These are phyloP conservation scores for Urocolius indicus DNA, from an alignment of 2,113 vertebrate species.

Conservation along the genomic window DNA sequence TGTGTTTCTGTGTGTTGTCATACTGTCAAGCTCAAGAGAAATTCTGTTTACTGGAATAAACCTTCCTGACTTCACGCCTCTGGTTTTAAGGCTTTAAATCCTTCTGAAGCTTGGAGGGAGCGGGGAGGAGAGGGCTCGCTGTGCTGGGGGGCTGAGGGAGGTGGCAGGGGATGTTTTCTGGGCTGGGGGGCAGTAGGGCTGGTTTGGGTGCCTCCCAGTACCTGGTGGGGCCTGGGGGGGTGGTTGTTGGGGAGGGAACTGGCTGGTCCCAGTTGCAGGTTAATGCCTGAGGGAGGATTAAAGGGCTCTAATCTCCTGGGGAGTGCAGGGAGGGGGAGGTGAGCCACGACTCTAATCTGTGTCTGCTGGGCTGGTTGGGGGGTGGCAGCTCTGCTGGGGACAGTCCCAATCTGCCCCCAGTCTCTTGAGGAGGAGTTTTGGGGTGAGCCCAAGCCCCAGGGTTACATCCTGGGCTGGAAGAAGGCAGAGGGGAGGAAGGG, in stretches of 20 bases:
- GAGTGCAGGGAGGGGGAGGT: neutral
- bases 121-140: accelerated
- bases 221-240: neutral
- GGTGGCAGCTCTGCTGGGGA: neutral
- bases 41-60: slow-evolving; percentile 69
- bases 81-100: neutral
- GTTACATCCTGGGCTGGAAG: neutral
- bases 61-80: slow-evolving; percentile 24
- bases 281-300: slow-evolving; percentile 1
- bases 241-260: neutral
- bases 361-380: neutral
- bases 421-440: accelerated
- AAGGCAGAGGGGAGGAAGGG: too few relatives aligned
- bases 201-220: neutral
- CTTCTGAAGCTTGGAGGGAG: neutral
- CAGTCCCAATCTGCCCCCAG: neutral
- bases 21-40: slow-evolving; percentile 61
- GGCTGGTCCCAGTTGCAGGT: neutral
- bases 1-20: slow-evolving; percentile 42
- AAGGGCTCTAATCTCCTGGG: neutral
- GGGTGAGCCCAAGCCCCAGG: neutral
- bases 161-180: neutral
- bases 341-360: neutral
- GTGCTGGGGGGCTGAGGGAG: accelerated
- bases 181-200: neutral